These are phyloP conservation scores for Carcharodon carcharias DNA, from an alignment of 2,797 vertebrate species.

Conservation along the genomic window DNA sequence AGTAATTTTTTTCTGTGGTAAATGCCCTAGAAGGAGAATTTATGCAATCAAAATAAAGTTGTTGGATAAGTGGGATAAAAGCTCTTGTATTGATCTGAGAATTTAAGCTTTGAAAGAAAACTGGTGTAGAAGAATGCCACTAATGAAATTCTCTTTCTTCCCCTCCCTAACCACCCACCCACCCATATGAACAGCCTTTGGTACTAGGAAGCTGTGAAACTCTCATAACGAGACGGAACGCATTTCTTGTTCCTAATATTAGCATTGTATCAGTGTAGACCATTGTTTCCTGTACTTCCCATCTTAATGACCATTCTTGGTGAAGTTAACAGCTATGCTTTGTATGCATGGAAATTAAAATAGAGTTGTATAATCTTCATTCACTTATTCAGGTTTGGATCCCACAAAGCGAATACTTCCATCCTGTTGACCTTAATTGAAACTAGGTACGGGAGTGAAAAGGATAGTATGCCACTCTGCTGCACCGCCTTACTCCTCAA, in stretches of 20 bases:
- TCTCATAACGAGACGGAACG: background rate
- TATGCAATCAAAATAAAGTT: background rate
- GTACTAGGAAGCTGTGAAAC: background rate
- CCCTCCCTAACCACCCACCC: too few species aligned
- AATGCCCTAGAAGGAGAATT: background rate
- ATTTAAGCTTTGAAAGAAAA: background rate
- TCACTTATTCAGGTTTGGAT: too few species aligned
- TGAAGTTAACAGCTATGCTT: too few species aligned
- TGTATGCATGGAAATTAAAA: too few species aligned
- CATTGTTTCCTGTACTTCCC: background rate
- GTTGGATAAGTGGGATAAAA: background rate
- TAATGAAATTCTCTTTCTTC: background rate
- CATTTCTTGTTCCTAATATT: background rate
- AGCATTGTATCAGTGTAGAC: background rate
- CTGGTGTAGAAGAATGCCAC: background rate
- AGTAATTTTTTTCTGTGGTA: background rate
- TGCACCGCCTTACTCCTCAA: too few species aligned
- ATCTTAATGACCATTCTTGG: background rate
- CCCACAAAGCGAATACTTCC: too few species aligned
- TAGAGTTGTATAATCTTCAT: too few species aligned
- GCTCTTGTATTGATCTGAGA: background rate
- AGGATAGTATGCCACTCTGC: too few species aligned
- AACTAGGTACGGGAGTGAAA: too few species aligned
- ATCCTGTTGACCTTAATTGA: too few species aligned
- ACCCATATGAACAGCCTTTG: background rate